A percentile compares a stretch with the other conserved stretches of the same genome.
Conservation (phyloP, 2,797 vertebrate species). For the Echeneis naucrates region DNA sequence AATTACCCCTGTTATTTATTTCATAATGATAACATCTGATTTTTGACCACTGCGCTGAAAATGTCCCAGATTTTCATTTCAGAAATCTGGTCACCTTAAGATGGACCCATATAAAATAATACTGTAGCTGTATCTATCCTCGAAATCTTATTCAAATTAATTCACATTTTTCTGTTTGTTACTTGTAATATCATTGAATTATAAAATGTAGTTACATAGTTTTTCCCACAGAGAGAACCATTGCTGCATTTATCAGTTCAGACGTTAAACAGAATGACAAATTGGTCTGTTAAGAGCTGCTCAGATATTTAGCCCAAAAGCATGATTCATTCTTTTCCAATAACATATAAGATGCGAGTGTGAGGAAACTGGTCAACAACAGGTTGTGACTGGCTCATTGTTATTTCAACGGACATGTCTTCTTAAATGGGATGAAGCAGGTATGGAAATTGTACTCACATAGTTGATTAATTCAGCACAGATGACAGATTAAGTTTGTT, state of each 20-base stretch:
- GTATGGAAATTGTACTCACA: background rate
- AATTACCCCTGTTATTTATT: too few relatives aligned
- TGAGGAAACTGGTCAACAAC: background rate
- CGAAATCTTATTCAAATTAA: too few relatives aligned
- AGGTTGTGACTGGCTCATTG: background rate
- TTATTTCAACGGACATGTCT: background rate
- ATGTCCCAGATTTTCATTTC: too few relatives aligned
- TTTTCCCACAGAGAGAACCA: slow-evolving; percentile 68
- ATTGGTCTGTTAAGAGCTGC: too few relatives aligned
- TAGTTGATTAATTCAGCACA: background rate
- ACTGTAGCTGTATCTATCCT: too few relatives aligned
- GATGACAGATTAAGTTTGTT: background rate
- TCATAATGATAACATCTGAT: too few relatives aligned
- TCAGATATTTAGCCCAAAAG: background rate
- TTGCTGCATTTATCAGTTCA: background rate
- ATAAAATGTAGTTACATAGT: slow-evolving; percentile 25
- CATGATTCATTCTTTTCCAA: background rate
- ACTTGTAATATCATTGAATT: too few relatives aligned
- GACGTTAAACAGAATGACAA: background rate
- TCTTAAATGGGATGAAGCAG: background rate
- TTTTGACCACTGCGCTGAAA: too few relatives aligned
- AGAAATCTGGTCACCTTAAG: too few relatives aligned
- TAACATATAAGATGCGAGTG: background rate
- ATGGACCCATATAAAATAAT: too few relatives aligned
- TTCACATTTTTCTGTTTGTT: too few relatives aligned